Evolutionary conservation across 2,113 vertebrate genomes (phyloP).

Genomic region (Leptobrachium leishanense): DNA sequence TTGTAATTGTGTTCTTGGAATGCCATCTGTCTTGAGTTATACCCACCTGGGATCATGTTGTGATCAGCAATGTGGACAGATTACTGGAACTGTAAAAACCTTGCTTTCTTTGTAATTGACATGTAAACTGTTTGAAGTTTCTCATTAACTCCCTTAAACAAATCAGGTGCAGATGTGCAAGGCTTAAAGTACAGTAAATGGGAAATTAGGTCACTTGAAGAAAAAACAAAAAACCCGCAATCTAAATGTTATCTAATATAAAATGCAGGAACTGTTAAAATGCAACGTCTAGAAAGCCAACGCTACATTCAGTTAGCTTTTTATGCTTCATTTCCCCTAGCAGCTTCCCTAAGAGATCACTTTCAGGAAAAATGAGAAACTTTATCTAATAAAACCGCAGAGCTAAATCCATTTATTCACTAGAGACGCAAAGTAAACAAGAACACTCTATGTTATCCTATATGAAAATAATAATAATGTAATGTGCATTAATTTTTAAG

Average conservation of each 20-base stretch:
- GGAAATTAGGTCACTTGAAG: constrained; percentile 68
- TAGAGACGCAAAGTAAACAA: constrained; percentile 5
- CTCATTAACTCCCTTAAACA: constrained; percentile 81
- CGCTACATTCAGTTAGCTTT: constrained; percentile 46
- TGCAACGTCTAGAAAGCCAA: constrained; percentile 54
- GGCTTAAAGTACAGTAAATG: constrained; percentile 66
- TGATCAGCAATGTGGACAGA: constrained; percentile 80
- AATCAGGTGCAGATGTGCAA: constrained; percentile 81
- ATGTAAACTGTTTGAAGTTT: constrained; percentile 90
- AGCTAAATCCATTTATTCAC: constrained; percentile 34
- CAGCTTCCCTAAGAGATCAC: constrained; percentile 35
- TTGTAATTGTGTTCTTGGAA: constrained; percentile 86
- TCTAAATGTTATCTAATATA: constrained; percentile 62
- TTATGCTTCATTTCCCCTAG: constrained; percentile 25
- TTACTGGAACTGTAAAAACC: constrained; percentile 82
- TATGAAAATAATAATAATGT: constrained; percentile 35
- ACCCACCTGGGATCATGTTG: constrained; percentile 85
- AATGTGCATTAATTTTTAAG: background rate
- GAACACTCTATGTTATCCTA: constrained; percentile 30
- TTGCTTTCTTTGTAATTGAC: constrained; percentile 82
- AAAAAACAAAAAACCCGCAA: constrained; percentile 55
- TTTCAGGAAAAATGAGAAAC: constrained; percentile 39
- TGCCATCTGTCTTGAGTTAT: constrained; percentile 89
- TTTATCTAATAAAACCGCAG: constrained; percentile 43
- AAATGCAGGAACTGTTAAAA: constrained; percentile 57